phyloP scores from a whole-genome alignment of 2,888 invertebrate genomes.

The Drosophila histrio region DNA sequence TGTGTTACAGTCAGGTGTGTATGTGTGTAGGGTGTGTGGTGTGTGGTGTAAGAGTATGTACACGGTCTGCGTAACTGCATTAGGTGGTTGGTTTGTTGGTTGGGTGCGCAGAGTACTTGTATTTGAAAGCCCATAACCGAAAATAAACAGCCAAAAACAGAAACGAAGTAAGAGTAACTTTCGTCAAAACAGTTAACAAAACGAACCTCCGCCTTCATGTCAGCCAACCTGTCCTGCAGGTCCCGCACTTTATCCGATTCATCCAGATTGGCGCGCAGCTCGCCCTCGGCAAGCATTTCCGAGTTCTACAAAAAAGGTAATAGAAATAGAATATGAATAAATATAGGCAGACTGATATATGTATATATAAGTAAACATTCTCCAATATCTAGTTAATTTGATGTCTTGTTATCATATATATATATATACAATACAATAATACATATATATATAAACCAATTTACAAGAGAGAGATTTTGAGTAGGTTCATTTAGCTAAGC shows the following conservation, averaged over 20 bases:
- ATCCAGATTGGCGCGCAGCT: conserved; percentile 93
- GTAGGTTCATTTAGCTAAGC: no score
- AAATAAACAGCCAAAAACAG: conserved; percentile 29
- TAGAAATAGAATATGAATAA: background rate
- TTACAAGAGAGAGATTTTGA: no score
- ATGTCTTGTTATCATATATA: no score
- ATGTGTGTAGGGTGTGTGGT: background rate
- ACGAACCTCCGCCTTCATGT: conserved; percentile 96
- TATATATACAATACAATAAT: no score
- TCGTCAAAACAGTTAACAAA: background rate
- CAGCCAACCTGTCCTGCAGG: conserved; percentile 95
- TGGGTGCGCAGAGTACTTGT: conserved; percentile 2
- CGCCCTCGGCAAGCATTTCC: conserved; percentile 96
- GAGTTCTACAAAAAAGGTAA: conserved; percentile 88
- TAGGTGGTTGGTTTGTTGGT: background rate
- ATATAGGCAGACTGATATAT: background rate
- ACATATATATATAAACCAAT: no score
- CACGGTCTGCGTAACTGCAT: conserved; percentile 11
- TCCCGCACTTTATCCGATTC: conserved; percentile 94
- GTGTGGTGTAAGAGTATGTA: conserved; percentile 7
- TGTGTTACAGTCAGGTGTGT: conserved; percentile 3
- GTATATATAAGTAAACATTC: no score
- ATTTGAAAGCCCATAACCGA: conserved; percentile 28
- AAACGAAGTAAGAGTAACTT: conserved; percentile 9
- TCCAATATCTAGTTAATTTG: no score